Percentiles rank a stretch among this genome's conserved stretches.
Evolutionary conservation across 2,113 vertebrate genomes (phyloP).

Genomic region (Grammomys surdaster): DNA sequence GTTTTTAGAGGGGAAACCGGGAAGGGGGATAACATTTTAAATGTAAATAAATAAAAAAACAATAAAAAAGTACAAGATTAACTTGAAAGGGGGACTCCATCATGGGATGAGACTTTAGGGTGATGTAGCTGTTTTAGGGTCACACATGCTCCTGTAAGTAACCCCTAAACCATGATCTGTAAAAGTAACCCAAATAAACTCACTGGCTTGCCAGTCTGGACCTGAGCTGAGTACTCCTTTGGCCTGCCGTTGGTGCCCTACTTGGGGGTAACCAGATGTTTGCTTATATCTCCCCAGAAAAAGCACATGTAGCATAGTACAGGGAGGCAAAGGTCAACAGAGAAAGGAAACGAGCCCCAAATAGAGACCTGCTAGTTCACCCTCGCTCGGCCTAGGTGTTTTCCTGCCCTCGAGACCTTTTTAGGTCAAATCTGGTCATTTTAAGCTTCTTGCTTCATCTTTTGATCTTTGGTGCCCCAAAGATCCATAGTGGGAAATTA

Average conservation of each 20-base stretch:
- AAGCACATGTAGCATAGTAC: fast-evolving
- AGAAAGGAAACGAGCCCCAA: not conserved
- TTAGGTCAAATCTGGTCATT: not conserved
- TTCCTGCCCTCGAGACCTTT: slow-evolving; percentile 53
- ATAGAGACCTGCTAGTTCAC: not conserved
- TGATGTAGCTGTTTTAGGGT: not conserved
- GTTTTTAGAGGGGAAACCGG: too few relatives aligned
- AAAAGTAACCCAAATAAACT: not conserved
- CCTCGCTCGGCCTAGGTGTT: not conserved
- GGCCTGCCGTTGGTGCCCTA: not conserved
- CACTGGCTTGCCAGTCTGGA: not conserved
- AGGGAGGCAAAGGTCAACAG: not conserved
- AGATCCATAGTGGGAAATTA: not conserved
- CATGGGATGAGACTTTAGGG: not conserved
- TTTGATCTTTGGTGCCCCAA: not conserved
- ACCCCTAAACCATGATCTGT: not conserved
- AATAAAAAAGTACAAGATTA: not conserved
- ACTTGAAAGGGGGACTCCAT: not conserved
- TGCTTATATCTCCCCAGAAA: not conserved
- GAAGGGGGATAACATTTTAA: too few relatives aligned
- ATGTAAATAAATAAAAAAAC: too few relatives aligned
- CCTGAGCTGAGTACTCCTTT: not conserved
- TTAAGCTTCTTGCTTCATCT: not conserved
- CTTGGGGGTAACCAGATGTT: not conserved
- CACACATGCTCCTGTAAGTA: not conserved